phyloP scores from a whole-genome alignment of 2,113 vertebrate species.

The Ibidorhyncha struthersii region DNA sequence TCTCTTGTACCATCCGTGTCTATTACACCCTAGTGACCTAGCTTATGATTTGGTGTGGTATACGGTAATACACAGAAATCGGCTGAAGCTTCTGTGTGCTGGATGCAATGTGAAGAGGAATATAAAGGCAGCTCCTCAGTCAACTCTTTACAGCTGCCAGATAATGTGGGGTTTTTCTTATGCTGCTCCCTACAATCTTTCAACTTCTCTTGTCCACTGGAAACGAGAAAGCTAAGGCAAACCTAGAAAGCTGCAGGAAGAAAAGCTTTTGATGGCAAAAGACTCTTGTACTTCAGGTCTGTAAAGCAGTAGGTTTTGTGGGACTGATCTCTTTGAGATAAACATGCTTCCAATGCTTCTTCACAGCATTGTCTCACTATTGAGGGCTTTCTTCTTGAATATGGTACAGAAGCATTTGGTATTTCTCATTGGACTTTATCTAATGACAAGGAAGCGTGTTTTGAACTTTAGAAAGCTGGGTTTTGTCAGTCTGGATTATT shows the following conservation, averaged over 20 bases:
- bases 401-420: not conserved
- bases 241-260: not conserved
- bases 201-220: not conserved
- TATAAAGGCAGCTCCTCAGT: not conserved
- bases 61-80: not conserved
- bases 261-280: not conserved
- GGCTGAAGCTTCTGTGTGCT: not conserved
- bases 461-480: not conserved
- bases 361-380: not conserved
- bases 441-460: not conserved
- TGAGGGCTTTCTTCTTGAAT: not conserved
- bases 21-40: not conserved
- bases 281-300: not conserved
- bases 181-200: not conserved
- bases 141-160: not conserved
- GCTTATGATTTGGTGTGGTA: not conserved
- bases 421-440: not conserved
- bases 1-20: not conserved
- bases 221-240: not conserved
- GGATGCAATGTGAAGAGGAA: not conserved
- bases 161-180: not conserved
- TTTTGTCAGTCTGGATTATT: not conserved
- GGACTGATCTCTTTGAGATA: not conserved
- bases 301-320: not conserved
- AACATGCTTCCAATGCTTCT: fast-evolving